A percentile compares a stretch with the other conserved stretches of the same genome.
Conservation (phyloP, 64 coral and sea anemone genomes). For the Stichodactyla mertensii region DNA sequence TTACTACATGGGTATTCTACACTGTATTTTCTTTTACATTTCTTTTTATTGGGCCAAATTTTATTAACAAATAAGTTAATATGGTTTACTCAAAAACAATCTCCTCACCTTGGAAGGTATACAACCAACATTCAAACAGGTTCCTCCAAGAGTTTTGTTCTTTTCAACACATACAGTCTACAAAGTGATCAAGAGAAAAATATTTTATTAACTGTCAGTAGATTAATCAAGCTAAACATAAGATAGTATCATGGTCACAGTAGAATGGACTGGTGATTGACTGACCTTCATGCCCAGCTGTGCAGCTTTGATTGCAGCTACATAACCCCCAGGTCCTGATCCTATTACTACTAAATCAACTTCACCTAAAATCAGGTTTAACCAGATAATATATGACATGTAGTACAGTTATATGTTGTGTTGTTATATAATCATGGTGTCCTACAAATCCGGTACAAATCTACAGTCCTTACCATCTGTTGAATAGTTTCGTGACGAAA, state of each 20-base stretch:
- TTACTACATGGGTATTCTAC: neutral
- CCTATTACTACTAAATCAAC: constrained; percentile 97
- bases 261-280: neutral
- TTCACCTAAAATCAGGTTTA: constrained; percentile 52
- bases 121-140: constrained; percentile 98
- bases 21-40: neutral
- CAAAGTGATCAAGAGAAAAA: neutral
- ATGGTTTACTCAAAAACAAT: neutral
- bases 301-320: constrained; percentile 97
- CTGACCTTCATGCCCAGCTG: constrained; percentile 96
- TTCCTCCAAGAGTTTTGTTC: constrained; percentile 80
- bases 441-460: too few relatives aligned
- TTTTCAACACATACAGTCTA: constrained; percentile 99
- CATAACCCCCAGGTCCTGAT: constrained; percentile 97
- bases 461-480: constrained; percentile 55
- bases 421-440: neutral
- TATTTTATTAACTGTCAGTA: neutral
- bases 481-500: constrained; percentile 49
- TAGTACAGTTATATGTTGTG: too few relatives aligned
- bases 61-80: neutral
- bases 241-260: neutral
- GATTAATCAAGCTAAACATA: neutral
- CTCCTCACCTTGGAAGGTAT: constrained; percentile 94
- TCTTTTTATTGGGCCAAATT: neutral
- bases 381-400: neutral